Conservation (phyloP, 2,797 vertebrate species). For the Peromyscus aztecus region DNA sequence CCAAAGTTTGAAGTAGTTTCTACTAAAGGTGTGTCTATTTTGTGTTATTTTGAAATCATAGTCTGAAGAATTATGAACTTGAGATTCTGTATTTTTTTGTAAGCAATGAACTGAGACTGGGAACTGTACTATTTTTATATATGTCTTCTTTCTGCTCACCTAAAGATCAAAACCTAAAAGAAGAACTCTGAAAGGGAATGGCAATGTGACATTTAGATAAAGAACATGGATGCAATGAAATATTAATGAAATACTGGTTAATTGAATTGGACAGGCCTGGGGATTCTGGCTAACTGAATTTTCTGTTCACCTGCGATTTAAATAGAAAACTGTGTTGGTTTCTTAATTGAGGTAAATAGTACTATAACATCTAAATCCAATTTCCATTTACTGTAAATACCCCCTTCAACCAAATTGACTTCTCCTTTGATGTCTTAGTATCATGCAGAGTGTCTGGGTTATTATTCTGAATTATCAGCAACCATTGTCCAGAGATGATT, state of each 20-base stretch:
- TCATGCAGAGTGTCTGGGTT: constrained; percentile 16
- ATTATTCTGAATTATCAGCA: constrained; percentile 39
- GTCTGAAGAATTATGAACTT: neutral
- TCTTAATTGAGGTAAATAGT: constrained; percentile 55
- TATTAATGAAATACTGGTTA: constrained; percentile 15
- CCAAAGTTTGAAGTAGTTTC: neutral
- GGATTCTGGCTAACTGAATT: constrained; percentile 37
- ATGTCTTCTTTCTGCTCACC: neutral
- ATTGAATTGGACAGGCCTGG: neutral
- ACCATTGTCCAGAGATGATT: constrained; percentile 3
- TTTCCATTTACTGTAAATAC: neutral
- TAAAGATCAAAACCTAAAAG: neutral
- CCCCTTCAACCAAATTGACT: constrained; percentile 1
- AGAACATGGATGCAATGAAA: neutral
- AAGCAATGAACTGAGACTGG: neutral
- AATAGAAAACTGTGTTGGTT: constrained; percentile 43
- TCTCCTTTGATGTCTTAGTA: constrained; percentile 6
- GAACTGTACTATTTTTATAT: neutral
- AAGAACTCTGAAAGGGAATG: neutral
- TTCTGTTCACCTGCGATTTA: constrained; percentile 29
- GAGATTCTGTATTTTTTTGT: neutral
- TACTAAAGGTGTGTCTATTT: neutral
- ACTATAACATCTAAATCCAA: constrained; percentile 48
- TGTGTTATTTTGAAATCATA: neutral
- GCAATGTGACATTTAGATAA: neutral